Percentiles rank a stretch among this genome's conserved stretches.
These are phyloP conservation scores for Polyploca ridens DNA, from an alignment of 2,888 invertebrate species.

Conservation along the genomic window DNA sequence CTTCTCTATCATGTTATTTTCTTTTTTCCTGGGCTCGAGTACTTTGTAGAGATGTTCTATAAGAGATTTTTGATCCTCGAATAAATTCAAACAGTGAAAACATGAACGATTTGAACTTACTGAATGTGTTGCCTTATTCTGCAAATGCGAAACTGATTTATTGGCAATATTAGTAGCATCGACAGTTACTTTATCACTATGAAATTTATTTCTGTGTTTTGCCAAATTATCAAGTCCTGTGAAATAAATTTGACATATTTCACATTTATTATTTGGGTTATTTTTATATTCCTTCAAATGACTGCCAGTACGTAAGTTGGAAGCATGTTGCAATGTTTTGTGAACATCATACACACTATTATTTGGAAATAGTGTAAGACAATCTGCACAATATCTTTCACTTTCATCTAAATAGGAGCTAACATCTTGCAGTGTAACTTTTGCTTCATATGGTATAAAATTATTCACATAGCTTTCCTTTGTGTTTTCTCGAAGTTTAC, in stretches of 20 bases:
- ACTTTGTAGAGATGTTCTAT: conserved; percentile 68
- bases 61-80: conserved; percentile 50
- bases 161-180: not conserved
- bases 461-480: conserved; percentile 22
- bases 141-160: not conserved
- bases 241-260: not conserved
- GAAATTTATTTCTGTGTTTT: not conserved
- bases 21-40: conserved; percentile 42
- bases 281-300: not conserved
- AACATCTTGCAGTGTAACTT: conserved; percentile 50
- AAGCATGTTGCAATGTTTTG: conserved; percentile 29
- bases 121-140: not conserved
- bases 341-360: conserved; percentile 37
- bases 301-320: not conserved
- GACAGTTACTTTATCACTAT: not conserved
- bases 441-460: conserved; percentile 31
- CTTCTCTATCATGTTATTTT: conserved; percentile 13
- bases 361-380: conserved; percentile 61
- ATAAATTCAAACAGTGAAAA: conserved; percentile 60
- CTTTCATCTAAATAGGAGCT: conserved; percentile 47
- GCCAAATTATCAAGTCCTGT: not conserved
- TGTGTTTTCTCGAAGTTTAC: conserved; percentile 13
- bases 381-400: conserved; percentile 58
- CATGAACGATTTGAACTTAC: conserved; percentile 35
- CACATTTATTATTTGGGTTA: not conserved